A percentile compares a stretch with the other conserved stretches of the same genome.
phyloP scores from a whole-genome alignment of 2,113 vertebrate species.

The Tiliqua scincoides region DNA sequence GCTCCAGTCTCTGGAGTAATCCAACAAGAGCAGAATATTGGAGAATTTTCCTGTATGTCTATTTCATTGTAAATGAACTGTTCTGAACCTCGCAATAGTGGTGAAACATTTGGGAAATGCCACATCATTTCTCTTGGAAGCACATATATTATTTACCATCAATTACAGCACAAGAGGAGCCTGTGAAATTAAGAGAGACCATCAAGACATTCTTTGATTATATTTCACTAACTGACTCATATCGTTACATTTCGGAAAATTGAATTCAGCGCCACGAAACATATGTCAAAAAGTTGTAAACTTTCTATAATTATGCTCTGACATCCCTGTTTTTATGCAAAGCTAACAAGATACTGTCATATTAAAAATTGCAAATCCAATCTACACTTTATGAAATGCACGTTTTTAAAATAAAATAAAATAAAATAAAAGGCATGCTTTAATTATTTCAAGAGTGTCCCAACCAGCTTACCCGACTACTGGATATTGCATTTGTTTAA shows the following conservation, averaged over 20 bases:
- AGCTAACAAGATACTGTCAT: slow-evolving; percentile 96
- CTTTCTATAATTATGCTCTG: slow-evolving; percentile 98
- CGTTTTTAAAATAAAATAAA: slow-evolving; percentile 89
- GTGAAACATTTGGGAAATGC: neutral
- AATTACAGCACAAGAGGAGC: slow-evolving; percentile 46
- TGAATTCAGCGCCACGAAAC: slow-evolving; percentile 94
- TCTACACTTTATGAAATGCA: slow-evolving; percentile 98
- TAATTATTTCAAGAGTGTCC: slow-evolving; percentile 97
- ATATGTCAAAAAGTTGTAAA: slow-evolving; percentile 98
- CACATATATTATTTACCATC: slow-evolving; percentile 38
- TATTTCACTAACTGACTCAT: slow-evolving; percentile 82
- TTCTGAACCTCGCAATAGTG: slow-evolving; percentile 13
- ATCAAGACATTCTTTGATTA: slow-evolving; percentile 79
- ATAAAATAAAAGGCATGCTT: slow-evolving; percentile 91
- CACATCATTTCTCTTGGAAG: slow-evolving; percentile 43
- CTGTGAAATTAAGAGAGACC: slow-evolving; percentile 62
- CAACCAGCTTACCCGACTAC: slow-evolving; percentile 85
- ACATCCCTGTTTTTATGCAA: slow-evolving; percentile 94
- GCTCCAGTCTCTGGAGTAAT: neutral
- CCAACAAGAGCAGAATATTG: neutral
- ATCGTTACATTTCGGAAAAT: slow-evolving; percentile 93
- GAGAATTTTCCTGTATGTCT: slow-evolving; percentile 4
- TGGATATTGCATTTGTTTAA: slow-evolving; percentile 99
- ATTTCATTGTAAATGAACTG: slow-evolving; percentile 14
- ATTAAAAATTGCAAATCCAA: slow-evolving; percentile 97